phyloP scores from a whole-genome alignment of 2,888 invertebrate genomes.

The Polydrusus pterygomalis region DNA sequence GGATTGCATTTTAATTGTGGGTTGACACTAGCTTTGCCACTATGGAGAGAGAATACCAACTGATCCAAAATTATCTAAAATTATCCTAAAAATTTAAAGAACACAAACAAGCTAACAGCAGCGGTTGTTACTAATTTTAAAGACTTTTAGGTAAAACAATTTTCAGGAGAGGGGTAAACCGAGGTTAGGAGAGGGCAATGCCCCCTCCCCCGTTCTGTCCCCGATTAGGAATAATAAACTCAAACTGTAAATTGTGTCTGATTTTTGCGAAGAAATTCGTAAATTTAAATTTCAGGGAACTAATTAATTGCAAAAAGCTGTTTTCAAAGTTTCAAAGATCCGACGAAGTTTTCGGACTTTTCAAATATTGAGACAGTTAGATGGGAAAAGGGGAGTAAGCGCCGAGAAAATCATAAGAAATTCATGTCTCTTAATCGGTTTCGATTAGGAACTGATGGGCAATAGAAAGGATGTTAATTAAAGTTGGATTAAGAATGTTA shows the following conservation, averaged over 20 bases:
- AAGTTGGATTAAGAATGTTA: not conserved
- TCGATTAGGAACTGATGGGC: slow-evolving; percentile 32
- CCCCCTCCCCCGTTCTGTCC: too few species aligned
- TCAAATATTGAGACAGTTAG: slow-evolving; percentile 35
- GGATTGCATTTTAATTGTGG: too few species aligned
- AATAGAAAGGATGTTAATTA: slow-evolving; percentile 6
- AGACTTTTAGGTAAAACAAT: too few species aligned
- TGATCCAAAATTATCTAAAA: too few species aligned
- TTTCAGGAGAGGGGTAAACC: too few species aligned
- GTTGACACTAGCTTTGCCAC: too few species aligned
- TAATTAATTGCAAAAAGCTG: slow-evolving; percentile 25
- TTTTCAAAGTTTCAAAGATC: slow-evolving; percentile 19
- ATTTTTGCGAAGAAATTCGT: not conserved
- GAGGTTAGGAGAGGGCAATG: too few species aligned
- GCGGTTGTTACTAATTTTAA: too few species aligned
- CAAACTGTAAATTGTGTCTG: not conserved
- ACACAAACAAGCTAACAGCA: too few species aligned
- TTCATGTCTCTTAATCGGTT: slow-evolving; percentile 37
- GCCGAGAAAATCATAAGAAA: slow-evolving; percentile 28
- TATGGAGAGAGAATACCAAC: too few species aligned
- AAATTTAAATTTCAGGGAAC: slow-evolving; percentile 22
- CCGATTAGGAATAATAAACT: not conserved
- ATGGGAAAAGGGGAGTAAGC: not conserved
- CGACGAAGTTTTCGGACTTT: slow-evolving; percentile 7
- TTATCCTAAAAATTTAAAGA: too few species aligned